Evolutionary conservation across 2,797 vertebrate species (phyloP).

Genomic region (Molossus alvarezi): DNA sequence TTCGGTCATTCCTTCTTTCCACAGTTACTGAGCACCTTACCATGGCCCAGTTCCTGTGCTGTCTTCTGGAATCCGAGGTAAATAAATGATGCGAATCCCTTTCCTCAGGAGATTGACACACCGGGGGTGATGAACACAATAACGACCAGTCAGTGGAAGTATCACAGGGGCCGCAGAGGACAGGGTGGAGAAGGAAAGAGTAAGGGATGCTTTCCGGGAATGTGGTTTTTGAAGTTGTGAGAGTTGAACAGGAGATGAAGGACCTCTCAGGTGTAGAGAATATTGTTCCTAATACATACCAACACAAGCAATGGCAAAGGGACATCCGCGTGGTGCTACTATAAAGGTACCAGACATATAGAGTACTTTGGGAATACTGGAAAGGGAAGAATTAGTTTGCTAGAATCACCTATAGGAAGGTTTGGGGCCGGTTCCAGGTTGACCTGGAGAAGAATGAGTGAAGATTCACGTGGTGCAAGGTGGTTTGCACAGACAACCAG

Average conservation of each 20-base stretch:
- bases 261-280: background rate
- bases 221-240: background rate
- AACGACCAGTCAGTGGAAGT: background rate
- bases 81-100: background rate
- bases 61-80: background rate
- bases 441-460: background rate
- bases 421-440: background rate
- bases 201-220: background rate
- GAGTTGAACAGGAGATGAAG: background rate
- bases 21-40: background rate
- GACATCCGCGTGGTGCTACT: background rate
- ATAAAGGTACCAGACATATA: background rate
- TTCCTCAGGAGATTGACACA: background rate
- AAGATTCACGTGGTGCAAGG: background rate
- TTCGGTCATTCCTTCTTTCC: background rate
- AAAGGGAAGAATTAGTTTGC: background rate
- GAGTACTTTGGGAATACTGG: background rate
- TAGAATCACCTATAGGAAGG: background rate
- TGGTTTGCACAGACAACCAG: background rate
- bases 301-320: background rate
- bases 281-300: background rate
- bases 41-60: background rate
- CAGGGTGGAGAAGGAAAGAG: fast-evolving
- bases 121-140: background rate
- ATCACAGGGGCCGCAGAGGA: background rate